A percentile compares a stretch with the other conserved stretches of the same genome.
Conservation (phyloP, 2,888 invertebrate species). For the Amblyteles armatorius region DNA sequence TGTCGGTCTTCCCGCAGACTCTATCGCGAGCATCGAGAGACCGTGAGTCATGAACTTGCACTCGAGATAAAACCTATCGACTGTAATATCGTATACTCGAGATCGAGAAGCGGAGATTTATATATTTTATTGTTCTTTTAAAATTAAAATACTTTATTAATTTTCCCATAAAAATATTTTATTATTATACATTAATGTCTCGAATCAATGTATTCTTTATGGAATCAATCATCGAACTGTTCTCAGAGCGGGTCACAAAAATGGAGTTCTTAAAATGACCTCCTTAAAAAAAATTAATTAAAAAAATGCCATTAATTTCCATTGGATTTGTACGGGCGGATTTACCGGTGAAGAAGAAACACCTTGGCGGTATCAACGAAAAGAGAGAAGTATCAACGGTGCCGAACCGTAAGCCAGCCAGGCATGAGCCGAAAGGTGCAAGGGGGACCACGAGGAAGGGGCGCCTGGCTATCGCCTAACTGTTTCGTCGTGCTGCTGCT, state of each 20-base stretch:
- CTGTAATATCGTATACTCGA: not conserved
- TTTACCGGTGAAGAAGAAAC: not conserved
- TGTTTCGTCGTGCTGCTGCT: slow-evolving; percentile 38
- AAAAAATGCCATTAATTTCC: not conserved
- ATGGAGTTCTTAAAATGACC: not conserved
- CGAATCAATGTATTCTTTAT: not conserved
- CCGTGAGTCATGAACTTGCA: slow-evolving; percentile 52
- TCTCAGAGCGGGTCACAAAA: not conserved
- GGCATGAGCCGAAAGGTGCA: slow-evolving; percentile 1
- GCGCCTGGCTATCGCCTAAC: slow-evolving; percentile 41
- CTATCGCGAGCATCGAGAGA: slow-evolving; percentile 28
- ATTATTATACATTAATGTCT: too few species aligned
- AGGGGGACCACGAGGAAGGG: not conserved
- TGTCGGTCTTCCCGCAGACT: slow-evolving; percentile 30
- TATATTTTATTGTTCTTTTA: not conserved
- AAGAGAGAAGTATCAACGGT: not conserved
- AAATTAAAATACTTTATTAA: too few species aligned
- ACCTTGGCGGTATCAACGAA: not conserved
- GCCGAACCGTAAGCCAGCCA: slow-evolving; percentile 5
- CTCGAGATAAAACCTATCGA: not conserved
- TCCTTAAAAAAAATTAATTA: not conserved
- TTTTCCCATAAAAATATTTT: too few species aligned
- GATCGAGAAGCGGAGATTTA: slow-evolving; percentile 21
- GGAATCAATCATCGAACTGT: not conserved
- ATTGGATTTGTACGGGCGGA: not conserved